Evolutionary conservation across 2,888 invertebrate species (phyloP).

Genomic region (Torymus tubicola): DNA sequence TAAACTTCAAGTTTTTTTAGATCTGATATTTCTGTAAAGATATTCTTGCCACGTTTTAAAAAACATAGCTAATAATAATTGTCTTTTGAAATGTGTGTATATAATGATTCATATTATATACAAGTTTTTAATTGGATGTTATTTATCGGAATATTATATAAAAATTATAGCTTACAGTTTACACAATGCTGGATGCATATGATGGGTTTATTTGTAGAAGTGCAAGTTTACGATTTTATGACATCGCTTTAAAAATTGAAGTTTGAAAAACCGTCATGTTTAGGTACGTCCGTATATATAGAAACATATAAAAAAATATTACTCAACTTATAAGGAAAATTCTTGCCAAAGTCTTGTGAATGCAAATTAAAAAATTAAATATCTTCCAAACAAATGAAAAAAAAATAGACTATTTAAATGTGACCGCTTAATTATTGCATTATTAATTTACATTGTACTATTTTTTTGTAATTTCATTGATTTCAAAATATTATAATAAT

Average conservation of each 20-base stretch:
- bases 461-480: not conserved
- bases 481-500: slow-evolving; percentile 3
- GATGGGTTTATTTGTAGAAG: slow-evolving; percentile 33
- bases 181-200: not conserved
- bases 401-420: slow-evolving; percentile 3
- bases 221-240: slow-evolving; percentile 25
- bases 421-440: slow-evolving; percentile 30
- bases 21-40: slow-evolving; percentile 7
- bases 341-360: slow-evolving; percentile 47
- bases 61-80: slow-evolving; percentile 16
- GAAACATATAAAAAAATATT: slow-evolving; percentile 20
- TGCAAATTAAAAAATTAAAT: slow-evolving; percentile 20
- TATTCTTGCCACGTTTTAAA: slow-evolving; percentile 28
- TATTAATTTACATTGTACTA: slow-evolving; percentile 8
- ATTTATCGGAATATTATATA: slow-evolving; percentile 43
- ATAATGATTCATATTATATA: slow-evolving; percentile 46
- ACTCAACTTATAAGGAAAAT: slow-evolving; percentile 29
- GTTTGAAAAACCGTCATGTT: slow-evolving; percentile 10
- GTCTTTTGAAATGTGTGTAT: slow-evolving; percentile 45
- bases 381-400: slow-evolving; percentile 40
- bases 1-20: slow-evolving; percentile 1
- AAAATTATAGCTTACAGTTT: too few species aligned
- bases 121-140: slow-evolving; percentile 25
- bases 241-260: slow-evolving; percentile 20
- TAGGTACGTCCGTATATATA: not conserved